Evolutionary conservation across 2,113 vertebrate species (phyloP).

Genomic region (Protomyctophum bolini): DNA sequence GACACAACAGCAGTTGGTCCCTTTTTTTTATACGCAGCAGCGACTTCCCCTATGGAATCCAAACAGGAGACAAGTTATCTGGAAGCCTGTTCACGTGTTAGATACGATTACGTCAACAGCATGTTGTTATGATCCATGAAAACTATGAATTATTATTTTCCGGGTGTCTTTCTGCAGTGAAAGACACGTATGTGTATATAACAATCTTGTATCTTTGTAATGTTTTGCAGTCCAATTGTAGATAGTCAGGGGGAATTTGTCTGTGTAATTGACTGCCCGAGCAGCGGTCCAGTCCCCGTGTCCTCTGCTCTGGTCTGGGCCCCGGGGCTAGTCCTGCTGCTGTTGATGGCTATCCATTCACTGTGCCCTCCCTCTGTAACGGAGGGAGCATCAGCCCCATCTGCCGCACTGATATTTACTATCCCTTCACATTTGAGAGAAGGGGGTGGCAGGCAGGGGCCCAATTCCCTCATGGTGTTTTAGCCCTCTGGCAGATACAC

Average conservation of each 20-base stretch:
- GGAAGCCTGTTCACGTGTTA: background rate
- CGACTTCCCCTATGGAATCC: slow-evolving; percentile 33
- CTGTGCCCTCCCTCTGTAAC: slow-evolving; percentile 53
- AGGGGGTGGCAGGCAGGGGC: slow-evolving; percentile 41
- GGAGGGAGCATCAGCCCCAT: slow-evolving; percentile 71
- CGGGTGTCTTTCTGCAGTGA: slow-evolving; percentile 29
- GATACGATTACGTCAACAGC: slow-evolving; percentile 8
- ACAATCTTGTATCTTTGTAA: slow-evolving; percentile 14
- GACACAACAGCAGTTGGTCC: slow-evolving; percentile 33
- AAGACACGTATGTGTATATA: background rate
- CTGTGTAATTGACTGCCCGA: slow-evolving; percentile 56
- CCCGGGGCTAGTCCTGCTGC: slow-evolving; percentile 71
- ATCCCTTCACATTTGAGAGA: slow-evolving; percentile 65
- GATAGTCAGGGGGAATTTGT: slow-evolving; percentile 49
- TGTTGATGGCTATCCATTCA: slow-evolving; percentile 76
- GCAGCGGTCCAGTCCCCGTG: slow-evolving; percentile 54
- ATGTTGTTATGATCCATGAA: slow-evolving; percentile 44
- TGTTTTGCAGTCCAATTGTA: slow-evolving; percentile 36
- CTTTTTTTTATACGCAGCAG: slow-evolving; percentile 11
- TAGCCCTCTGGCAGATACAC: slow-evolving; percentile 50
- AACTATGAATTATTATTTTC: slow-evolving; percentile 25
- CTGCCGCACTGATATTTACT: slow-evolving; percentile 73
- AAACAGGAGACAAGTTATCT: slow-evolving; percentile 25
- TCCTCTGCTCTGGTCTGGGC: slow-evolving; percentile 63
- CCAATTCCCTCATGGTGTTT: slow-evolving; percentile 68